Percentiles rank a stretch among this genome's conserved stretches.
Conservation (phyloP, 2,797 vertebrate species). For the Denticeps clupeoides region DNA sequence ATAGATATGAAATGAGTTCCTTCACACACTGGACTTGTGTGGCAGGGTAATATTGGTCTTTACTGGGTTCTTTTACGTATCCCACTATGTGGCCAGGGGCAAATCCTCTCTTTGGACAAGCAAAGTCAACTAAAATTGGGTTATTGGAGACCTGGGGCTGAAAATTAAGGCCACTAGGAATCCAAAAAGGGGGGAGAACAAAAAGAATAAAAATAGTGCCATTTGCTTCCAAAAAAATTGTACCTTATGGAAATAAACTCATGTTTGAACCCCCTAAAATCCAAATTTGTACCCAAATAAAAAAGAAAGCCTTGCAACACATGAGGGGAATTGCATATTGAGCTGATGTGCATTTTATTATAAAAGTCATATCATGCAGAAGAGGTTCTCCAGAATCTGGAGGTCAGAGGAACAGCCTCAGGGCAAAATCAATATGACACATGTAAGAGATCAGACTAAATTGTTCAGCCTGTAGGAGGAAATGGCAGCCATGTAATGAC, state of each 20-base stretch:
- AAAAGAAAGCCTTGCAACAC: too few relatives aligned
- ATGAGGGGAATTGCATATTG: too few relatives aligned
- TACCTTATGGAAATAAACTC: too few relatives aligned
- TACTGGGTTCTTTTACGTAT: slow-evolving; percentile 55
- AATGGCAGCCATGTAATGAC: slow-evolving; percentile 9
- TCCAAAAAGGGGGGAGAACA: slow-evolving; percentile 43
- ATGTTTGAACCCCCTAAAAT: too few relatives aligned
- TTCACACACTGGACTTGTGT: slow-evolving; percentile 20
- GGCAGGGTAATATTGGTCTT: slow-evolving; percentile 37
- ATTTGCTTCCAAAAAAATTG: too few relatives aligned
- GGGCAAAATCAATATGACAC: slow-evolving; percentile 45
- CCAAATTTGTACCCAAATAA: too few relatives aligned
- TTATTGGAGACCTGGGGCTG: slow-evolving; percentile 56
- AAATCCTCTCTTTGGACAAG: slow-evolving; percentile 47
- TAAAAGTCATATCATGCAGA: slow-evolving; percentile 21
- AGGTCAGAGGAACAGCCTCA: slow-evolving; percentile 35
- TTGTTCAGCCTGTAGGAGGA: slow-evolving; percentile 14
- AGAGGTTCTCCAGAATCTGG: slow-evolving; percentile 19
- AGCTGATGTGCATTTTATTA: not conserved
- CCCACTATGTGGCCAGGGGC: slow-evolving; percentile 39
- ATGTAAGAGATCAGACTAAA: slow-evolving; percentile 30
- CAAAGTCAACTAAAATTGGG: slow-evolving; percentile 66
- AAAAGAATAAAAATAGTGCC: slow-evolving; percentile 1
- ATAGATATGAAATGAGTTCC: slow-evolving; percentile 18
- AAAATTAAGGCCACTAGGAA: slow-evolving; percentile 51